Conservation (phyloP, 2,113 vertebrate species). For the Embiotoca jacksoni region DNA sequence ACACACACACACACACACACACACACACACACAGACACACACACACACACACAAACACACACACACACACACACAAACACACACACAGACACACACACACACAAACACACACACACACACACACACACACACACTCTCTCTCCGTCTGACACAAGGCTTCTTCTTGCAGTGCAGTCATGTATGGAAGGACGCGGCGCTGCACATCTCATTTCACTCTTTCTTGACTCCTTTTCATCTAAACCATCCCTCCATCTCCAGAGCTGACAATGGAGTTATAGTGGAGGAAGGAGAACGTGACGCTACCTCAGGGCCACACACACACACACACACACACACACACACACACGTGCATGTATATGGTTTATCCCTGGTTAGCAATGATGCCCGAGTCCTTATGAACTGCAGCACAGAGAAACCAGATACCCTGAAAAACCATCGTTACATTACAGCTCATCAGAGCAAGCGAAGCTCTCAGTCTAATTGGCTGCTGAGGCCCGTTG, state of each 20-base stretch:
- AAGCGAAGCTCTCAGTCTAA: constrained; percentile 40
- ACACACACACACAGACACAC: background rate
- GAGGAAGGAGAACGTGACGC: constrained; percentile 24
- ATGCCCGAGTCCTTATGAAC: constrained; percentile 15
- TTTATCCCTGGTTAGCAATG: background rate
- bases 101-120: constrained; percentile 2
- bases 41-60: background rate
- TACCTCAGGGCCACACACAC: constrained; percentile 53
- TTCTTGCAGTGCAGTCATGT: constrained; percentile 47
- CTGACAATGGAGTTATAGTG: constrained; percentile 52
- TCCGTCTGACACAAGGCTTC: constrained; percentile 22
- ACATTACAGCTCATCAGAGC: constrained; percentile 46
- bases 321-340: background rate
- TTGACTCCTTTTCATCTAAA: constrained; percentile 47
- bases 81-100: constrained; percentile 2
- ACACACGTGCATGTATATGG: background rate
- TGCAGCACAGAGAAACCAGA: constrained; percentile 20
- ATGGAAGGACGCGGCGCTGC: constrained; percentile 29
- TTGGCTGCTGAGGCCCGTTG: constrained; percentile 26
- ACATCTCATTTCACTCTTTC: constrained; percentile 51
- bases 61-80: background rate
- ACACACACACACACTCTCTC: background rate
- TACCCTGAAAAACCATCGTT: constrained; percentile 10
- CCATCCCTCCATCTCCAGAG: constrained; percentile 37
- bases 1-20: background rate